Evolutionary conservation across 2,888 invertebrate genomes (phyloP), one percentile per base, ranked within the genome.

Genomic region (Slavum lentiscoides): DNA sequence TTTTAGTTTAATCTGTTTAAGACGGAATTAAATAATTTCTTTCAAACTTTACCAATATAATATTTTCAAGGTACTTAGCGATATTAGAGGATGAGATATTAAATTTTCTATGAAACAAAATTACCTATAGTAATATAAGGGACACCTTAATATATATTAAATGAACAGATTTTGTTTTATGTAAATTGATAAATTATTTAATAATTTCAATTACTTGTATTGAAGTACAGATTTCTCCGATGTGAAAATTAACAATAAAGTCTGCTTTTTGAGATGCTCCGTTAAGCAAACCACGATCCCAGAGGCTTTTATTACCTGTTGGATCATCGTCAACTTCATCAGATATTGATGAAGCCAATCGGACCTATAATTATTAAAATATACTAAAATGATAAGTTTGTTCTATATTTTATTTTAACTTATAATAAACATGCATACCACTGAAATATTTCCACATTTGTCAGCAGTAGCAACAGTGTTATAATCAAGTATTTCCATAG

Each of bases 241-340:
- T 91, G 86, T 98, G 97, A 88, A 98, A 98, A 85, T 94, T 95
- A 13, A 94, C 91, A 21, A 95, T 91, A 39, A 95, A 92, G 84
- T 98, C 97, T 0, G 97, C 94, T 87, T 99, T 99, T 86, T 99
- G 98, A 0, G 98, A 97, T 0, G 99, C 98, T 21, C 98, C 98
- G 85, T 96, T 98, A 19, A 98, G 87, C 69, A 97, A 89, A 82
- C 98, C 92, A 86, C 94, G 90, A 86, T 94, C 94, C 98, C 98
- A 99, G 0, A 99, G 88, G 0, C 98, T 96, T 87, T 98, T 97
- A 85, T 97, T 97, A 67, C 98, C 98, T 0, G 98, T 98, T 0
- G 98, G 99, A 88, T 99, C 99, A 87, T 99, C 99, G 86, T 99
- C 98, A 0, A 99, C 97, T 86, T 99, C 98, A 87, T 99, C 99